Percentiles rank a stretch among this genome's conserved stretches.
Evolutionary conservation across 1,140 invertebrate species (phyloP).

Genomic region (Melitaea cinxia): DNA sequence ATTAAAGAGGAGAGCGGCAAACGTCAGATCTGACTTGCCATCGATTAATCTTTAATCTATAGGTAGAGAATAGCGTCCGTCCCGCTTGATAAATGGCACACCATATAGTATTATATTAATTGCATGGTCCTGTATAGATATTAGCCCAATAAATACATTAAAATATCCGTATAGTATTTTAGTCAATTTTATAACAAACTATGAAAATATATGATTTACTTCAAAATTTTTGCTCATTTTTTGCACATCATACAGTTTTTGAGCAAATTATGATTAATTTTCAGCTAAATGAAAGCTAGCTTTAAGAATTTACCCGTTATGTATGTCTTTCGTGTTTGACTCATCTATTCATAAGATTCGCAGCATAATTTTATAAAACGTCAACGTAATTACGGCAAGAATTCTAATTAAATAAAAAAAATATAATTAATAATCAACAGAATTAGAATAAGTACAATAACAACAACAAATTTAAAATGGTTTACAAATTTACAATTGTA

Average conservation of each 20-base stretch:
- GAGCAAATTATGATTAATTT: slow-evolving; percentile 53
- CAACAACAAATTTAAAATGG: slow-evolving; percentile 49
- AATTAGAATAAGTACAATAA: slow-evolving; percentile 44
- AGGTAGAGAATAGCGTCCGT: neutral
- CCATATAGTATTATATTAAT: slow-evolving; percentile 28
- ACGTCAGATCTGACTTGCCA: neutral
- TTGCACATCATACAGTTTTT: slow-evolving; percentile 33
- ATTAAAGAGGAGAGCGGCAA: slow-evolving; percentile 13
- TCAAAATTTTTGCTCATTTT: neutral
- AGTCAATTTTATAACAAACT: slow-evolving; percentile 54
- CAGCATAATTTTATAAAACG: slow-evolving; percentile 43
- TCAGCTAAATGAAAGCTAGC: slow-evolving; percentile 41
- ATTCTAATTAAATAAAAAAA: slow-evolving; percentile 37
- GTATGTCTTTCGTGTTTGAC: slow-evolving; percentile 45
- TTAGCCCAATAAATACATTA: slow-evolving; percentile 42
- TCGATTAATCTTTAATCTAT: slow-evolving; percentile 28
- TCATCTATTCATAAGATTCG: slow-evolving; percentile 57
- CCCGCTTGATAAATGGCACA: slow-evolving; percentile 25
- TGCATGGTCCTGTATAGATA: slow-evolving; percentile 61
- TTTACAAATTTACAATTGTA: slow-evolving; percentile 2
- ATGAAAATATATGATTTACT: slow-evolving; percentile 59
- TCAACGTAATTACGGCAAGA: slow-evolving; percentile 33
- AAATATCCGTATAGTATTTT: slow-evolving; percentile 30
- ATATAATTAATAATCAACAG: slow-evolving; percentile 51
- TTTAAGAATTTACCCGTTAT: slow-evolving; percentile 46